phyloP scores from a whole-genome alignment of 1,140 invertebrate genomes.

The Drosophila oshimai region DNA sequence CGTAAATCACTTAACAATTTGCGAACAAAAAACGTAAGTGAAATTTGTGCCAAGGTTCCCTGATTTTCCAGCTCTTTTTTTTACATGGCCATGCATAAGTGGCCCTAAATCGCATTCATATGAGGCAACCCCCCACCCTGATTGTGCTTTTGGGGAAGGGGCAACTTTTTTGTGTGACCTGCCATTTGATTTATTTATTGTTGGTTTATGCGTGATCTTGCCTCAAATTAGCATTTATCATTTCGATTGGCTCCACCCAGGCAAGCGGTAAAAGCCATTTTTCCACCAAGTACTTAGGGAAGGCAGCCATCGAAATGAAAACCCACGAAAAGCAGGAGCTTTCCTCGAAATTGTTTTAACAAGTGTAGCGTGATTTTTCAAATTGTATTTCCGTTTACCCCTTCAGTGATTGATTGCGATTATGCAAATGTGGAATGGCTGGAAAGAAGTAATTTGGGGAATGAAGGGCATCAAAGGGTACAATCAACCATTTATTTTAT shows the following conservation, averaged over 20 bases:
- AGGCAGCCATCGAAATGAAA: neutral
- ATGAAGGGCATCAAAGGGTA: conserved; percentile 2
- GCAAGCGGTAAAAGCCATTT: neutral
- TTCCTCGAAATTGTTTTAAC: conserved; percentile 66
- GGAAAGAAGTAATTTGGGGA: neutral
- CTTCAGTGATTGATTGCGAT: conserved; percentile 68
- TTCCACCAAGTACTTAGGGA: conserved; percentile 22
- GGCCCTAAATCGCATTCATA: conserved; percentile 82
- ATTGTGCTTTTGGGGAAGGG: conserved; percentile 6
- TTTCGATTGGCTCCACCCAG: conserved; percentile 44
- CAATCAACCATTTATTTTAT: conserved; percentile 21
- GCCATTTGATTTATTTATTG: conserved; percentile 81
- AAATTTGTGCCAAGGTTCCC: conserved; percentile 70
- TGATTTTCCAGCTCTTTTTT: conserved; percentile 66
- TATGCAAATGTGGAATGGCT: conserved; percentile 55
- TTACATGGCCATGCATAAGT: conserved; percentile 81
- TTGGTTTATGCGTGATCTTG: conserved; percentile 82
- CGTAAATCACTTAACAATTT: conserved; percentile 83
- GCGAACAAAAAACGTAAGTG: conserved; percentile 63
- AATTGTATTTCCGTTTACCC: conserved; percentile 29
- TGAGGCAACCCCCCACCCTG: conserved; percentile 23
- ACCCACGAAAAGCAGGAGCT: neutral
- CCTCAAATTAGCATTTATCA: conserved; percentile 82
- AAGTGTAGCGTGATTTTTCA: conserved; percentile 76
- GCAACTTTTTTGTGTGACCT: conserved; percentile 73